Evolutionary conservation across 2,888 invertebrate species (phyloP), one percentile per base, ranked within the genome.

Genomic region (Lordiphosa fenestrarum): DNA sequence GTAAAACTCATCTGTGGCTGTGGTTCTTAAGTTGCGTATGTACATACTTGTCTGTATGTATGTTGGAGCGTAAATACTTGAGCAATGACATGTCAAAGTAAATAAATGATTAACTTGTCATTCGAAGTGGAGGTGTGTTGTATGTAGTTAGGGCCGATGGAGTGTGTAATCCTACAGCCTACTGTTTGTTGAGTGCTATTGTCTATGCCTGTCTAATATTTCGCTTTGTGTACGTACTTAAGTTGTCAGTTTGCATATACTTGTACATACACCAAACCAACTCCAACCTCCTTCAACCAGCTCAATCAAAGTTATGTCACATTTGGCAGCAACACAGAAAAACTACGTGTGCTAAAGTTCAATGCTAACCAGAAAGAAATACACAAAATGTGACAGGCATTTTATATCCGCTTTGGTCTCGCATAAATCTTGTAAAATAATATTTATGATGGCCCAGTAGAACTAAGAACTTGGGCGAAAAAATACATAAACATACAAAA

Each of bases 31-130:
- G 21, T 12, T 7, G 25, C 21, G 10, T 36, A 35, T 9, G 36
- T 7, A 38, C 25, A 53, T 44, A 9, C 7, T 25, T 37, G 25
- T 37, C 37, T 33, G 6, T 23, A 13, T 42, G 37, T 15, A 53
- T 55, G 47, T 40, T 67, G 73, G 66, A 80, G 75, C 70, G 83
- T 84, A 73, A 81, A 80, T 84, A 80, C 83, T 84, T 76, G 73
- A 84, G 69, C 66, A 75, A 83, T 80, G 83, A 73, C 83, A 83
- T 80, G 85, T 80, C 71, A 80, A 67, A 66, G 66, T 65, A 68
- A 81, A 83, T 84, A 84, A 81, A 81, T 84, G 80, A 81, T 81
- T 81, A 81, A 84, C 73, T 84, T 81, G 83, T 71, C 83, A 73
- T 61, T 66, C 58, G 58, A 39, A 61, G 57, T 21, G 37, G 35